Conservation (phyloP, 2,113 vertebrate genomes). For the Mesoclemmys tuberculata region DNA sequence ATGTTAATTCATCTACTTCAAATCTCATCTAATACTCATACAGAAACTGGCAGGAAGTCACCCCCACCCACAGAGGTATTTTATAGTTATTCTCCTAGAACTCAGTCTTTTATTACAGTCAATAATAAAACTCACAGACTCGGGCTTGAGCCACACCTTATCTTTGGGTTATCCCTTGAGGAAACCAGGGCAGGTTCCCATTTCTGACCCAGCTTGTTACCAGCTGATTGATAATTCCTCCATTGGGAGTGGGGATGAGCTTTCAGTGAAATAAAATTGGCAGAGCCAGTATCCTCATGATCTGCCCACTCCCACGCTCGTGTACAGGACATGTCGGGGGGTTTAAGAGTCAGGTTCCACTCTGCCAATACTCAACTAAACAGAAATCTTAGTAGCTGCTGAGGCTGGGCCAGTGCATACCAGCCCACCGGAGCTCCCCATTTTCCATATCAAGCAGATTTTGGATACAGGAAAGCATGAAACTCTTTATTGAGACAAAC, state of each 20-base stretch:
- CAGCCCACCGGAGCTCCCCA: neutral
- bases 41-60: conserved; percentile 9
- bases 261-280: neutral
- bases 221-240: neutral
- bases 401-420: neutral
- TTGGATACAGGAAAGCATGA: fast-evolving
- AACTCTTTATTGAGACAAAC: neutral
- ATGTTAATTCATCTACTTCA: conserved; percentile 54
- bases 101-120: conserved; percentile 50
- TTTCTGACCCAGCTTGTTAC: neutral
- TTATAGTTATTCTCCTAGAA: conserved; percentile 54
- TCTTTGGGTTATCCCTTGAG: neutral
- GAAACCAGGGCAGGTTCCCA: neutral
- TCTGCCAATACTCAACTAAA: neutral
- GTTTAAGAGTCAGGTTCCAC: neutral
- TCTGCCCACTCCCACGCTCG: neutral
- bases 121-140: conserved; percentile 50
- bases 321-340: too few species aligned
- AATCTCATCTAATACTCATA: conserved; percentile 37
- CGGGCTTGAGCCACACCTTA: neutral
- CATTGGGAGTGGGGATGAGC: neutral
- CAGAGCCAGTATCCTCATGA: neutral
- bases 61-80: conserved; percentile 59
- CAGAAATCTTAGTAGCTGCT: neutral
- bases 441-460: neutral